Evolutionary conservation across 1,140 invertebrate genomes (phyloP), one percentile per base, ranked within the genome.

Genomic region (Aphaenogaster rudis): DNA sequence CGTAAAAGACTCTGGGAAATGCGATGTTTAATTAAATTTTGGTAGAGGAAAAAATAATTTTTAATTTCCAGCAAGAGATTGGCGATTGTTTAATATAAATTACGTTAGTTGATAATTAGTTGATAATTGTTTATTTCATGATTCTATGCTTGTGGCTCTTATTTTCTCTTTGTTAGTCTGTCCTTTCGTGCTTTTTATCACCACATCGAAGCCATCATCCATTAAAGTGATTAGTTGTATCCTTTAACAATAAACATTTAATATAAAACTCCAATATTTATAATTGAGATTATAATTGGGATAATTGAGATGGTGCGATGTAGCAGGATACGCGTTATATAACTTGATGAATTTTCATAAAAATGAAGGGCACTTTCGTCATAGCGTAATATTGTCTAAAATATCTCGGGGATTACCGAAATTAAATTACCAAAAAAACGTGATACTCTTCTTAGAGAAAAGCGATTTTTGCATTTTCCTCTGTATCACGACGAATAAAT

Each of bases 191-290:
- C 42, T 77, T 79, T 15, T 59, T 52, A 67, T 69, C 33, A 0
- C 33, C 13, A 17, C 33, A 66, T 67, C 63, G 39, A 67, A 42
- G 13, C 28, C 13, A 4, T 21, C 13, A 13, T 39, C 45, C 78
- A 67, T 80, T 80, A 80, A 67, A 80, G 13, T 52, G 36, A 80
- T 66, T 66, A 67, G 33, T 79, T 15, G 28, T 15, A 1, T 50
- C 4, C 1, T 39, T 52, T 1, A 39, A 21, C 5, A 21, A 42
- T 52, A 66, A 79, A 61, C 11, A 54, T 67, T 63, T 80, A 54
- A 80, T 57, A 17, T 67, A 54, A 39, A 67, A 67, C 15, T 63
- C 7, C 15, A 39, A 17, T 67, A 80, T 28, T 67, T 80, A 45
- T 80, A 57, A 52, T 28, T 7, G n/a, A 8, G 45, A 52, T 67